Evolutionary conservation across 2,113 vertebrate species (phyloP).

Genomic region (Rhadina sibilatrix): DNA sequence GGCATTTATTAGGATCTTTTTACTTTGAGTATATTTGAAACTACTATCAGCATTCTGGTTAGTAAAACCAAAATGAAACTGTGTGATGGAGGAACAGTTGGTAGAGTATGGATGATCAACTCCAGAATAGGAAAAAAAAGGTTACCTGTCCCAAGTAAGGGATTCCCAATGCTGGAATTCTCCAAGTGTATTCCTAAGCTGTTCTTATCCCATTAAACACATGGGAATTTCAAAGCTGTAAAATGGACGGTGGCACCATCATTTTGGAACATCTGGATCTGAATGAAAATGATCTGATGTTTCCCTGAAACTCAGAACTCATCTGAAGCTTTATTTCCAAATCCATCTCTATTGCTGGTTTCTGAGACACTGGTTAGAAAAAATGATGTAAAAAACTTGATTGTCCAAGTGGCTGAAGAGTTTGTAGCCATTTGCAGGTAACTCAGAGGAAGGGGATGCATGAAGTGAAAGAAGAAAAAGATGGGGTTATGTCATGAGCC

Average conservation of each 20-base stretch:
- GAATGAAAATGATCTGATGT: background rate
- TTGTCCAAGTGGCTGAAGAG: background rate
- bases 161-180: background rate
- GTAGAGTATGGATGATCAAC: background rate
- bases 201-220: background rate
- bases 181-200: background rate
- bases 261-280: background rate
- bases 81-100: background rate
- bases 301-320: background rate
- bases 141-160: background rate
- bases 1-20: background rate
- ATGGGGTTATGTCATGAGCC: background rate
- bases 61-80: background rate
- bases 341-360: accelerated
- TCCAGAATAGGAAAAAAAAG: background rate
- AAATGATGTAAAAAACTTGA: background rate
- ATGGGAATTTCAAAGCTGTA: background rate
- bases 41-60: background rate
- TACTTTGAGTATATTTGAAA: background rate
- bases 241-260: background rate
- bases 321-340: background rate
- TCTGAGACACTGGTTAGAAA: background rate
- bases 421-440: background rate
- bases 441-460: background rate
- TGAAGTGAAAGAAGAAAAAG: background rate